Conservation (phyloP, 2,113 vertebrate genomes). For the Cepphus grylle region DNA sequence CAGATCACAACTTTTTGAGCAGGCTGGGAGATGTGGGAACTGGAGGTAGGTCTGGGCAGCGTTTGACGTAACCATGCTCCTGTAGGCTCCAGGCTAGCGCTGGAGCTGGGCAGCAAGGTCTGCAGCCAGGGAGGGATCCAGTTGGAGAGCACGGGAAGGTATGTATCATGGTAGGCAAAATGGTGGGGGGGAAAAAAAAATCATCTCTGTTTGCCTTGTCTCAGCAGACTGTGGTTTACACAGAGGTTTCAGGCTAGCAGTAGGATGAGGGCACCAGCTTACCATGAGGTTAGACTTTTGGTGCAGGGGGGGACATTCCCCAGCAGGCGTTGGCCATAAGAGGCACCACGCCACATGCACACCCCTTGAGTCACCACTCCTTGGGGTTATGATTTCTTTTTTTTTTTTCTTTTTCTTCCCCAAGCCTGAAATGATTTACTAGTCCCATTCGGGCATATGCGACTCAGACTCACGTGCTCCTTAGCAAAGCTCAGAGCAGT, state of each 20-base stretch:
- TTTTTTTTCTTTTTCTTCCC: not conserved
- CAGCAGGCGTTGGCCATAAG: not conserved
- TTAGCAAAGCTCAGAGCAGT: not conserved
- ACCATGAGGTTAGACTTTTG: not conserved
- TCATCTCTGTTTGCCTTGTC: accelerated
- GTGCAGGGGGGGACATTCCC: not conserved
- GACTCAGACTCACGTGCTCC: not conserved
- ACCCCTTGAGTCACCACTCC: not conserved
- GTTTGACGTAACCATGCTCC: not conserved
- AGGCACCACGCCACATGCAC: not conserved
- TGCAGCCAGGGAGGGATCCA: not conserved
- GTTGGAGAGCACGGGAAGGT: not conserved
- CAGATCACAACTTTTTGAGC: not conserved
- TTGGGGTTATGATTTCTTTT: not conserved
- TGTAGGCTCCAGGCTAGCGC: not conserved
- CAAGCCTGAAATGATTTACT: not conserved
- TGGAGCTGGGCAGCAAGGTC: not conserved
- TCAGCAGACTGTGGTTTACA: not conserved
- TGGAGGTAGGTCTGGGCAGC: not conserved
- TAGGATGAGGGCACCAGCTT: accelerated
- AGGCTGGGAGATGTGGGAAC: not conserved
- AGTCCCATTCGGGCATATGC: not conserved
- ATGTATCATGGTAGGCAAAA: not conserved
- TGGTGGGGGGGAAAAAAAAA: not conserved
- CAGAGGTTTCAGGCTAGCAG: not conserved